These are phyloP conservation scores for Sinocyclocheilus anshuiensis DNA, from an alignment of 2,113 vertebrate species.

Conservation along the genomic window DNA sequence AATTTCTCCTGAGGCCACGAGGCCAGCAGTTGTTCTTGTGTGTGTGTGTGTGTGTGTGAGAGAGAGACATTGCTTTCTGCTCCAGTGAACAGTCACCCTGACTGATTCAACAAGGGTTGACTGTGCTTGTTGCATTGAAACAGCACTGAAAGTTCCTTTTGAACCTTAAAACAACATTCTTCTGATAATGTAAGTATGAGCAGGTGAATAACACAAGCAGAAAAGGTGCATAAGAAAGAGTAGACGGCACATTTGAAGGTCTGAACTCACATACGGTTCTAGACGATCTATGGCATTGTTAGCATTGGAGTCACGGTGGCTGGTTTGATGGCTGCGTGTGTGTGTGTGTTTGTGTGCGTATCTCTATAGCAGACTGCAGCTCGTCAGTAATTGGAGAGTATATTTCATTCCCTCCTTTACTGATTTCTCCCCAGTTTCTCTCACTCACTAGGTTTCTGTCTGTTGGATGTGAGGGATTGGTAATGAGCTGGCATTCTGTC, in stretches of 20 bases:
- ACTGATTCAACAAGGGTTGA: conserved; percentile 15
- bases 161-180: background rate
- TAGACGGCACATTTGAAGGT: background rate
- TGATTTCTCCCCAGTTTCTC: conserved; percentile 21
- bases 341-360: background rate
- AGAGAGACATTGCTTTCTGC: background rate
- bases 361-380: conserved; percentile 55
- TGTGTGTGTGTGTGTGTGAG: too few species aligned
- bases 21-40: background rate
- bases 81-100: background rate
- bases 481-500: conserved; percentile 14
- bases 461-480: conserved; percentile 61
- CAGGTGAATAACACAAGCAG: background rate
- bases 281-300: background rate
- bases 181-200: background rate
- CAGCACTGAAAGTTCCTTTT: background rate
- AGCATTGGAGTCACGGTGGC: background rate
- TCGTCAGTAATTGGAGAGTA: conserved; percentile 69
- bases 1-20: background rate
- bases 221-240: background rate
- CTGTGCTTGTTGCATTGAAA: background rate
- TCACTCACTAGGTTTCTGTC: conserved; percentile 55
- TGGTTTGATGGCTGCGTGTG: background rate
- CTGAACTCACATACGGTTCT: background rate
- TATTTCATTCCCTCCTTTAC: conserved; percentile 40